Conservation (phyloP, 2,888 invertebrate genomes). For the Lithophane ornitopus region DNA sequence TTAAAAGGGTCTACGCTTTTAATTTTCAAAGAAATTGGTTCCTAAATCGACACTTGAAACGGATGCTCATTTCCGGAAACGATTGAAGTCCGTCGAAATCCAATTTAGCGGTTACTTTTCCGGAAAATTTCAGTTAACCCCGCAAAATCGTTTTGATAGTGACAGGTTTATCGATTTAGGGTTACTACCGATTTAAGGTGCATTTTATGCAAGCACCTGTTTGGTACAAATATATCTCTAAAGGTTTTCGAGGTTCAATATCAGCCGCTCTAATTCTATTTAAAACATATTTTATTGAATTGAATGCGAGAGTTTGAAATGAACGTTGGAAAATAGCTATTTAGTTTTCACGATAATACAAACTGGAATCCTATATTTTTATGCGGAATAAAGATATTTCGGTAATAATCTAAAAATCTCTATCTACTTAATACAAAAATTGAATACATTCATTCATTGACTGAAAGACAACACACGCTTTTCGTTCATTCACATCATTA, state of each 20-base stretch:
- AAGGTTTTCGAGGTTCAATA: not conserved
- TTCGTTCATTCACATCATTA: too few relatives aligned
- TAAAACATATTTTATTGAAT: slow-evolving; percentile 11
- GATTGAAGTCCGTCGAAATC: not conserved
- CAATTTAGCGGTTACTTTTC: slow-evolving; percentile 22
- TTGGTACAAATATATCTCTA: not conserved
- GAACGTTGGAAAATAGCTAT: not conserved
- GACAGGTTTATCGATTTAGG: not conserved
- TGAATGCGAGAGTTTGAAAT: not conserved
- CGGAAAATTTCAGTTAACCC: slow-evolving; percentile 22
- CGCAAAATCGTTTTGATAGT: slow-evolving; percentile 7
- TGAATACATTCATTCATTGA: not conserved
- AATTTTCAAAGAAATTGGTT: slow-evolving; percentile 1
- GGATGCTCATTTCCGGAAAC: slow-evolving; percentile 10
- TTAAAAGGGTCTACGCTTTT: not conserved
- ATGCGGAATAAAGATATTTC: not conserved
- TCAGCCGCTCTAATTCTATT: not conserved
- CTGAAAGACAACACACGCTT: not conserved
- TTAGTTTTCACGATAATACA: not conserved
- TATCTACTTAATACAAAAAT: not conserved
- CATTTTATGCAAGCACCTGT: not conserved
- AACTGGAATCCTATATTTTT: not conserved
- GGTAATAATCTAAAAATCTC: not conserved
- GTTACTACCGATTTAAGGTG: not conserved
- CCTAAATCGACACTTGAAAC: slow-evolving; percentile 20